Conservation (phyloP, 1,140 invertebrate species). For the Lethrus apterus region DNA sequence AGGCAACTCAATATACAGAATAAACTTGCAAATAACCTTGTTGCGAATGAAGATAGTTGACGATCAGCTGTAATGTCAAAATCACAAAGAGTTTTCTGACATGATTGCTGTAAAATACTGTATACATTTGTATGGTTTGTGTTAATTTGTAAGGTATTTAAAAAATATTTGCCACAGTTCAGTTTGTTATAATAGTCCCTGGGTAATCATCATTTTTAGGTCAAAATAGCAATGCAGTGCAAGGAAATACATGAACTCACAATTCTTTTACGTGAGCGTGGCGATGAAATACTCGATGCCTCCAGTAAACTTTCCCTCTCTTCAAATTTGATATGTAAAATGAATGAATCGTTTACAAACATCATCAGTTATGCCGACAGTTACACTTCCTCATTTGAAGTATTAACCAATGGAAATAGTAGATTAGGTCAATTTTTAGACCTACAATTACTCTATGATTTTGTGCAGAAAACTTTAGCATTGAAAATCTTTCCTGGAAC, state of each 20-base stretch:
- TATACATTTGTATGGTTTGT: too few species aligned
- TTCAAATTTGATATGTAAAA: slow-evolving; percentile 16
- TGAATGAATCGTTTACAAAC: slow-evolving; percentile 18
- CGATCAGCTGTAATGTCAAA: too few species aligned
- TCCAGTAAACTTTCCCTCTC: slow-evolving; percentile 22
- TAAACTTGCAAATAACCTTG: too few species aligned
- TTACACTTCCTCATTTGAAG: slow-evolving; percentile 5
- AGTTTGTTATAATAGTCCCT: too few species aligned
- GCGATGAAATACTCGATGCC: slow-evolving; percentile 18
- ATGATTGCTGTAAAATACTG: too few species aligned
- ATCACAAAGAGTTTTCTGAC: too few species aligned
- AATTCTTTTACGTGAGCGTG: slow-evolving; percentile 18
- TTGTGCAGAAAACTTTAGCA: slow-evolving; percentile 51
- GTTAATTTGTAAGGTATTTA: too few species aligned
- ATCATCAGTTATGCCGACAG: slow-evolving; percentile 9
- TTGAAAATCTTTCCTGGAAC: slow-evolving; percentile 47
- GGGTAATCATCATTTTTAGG: slow-evolving; percentile 14
- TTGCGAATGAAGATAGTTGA: too few species aligned
- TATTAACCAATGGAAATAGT: slow-evolving; percentile 7
- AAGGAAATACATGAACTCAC: slow-evolving; percentile 15
- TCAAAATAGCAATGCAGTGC: slow-evolving; percentile 13
- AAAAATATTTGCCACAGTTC: too few species aligned
- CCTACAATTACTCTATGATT: slow-evolving; percentile 54
- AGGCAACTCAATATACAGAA: too few species aligned
- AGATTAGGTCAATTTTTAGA: slow-evolving; percentile 33